Evolutionary conservation across 2,797 vertebrate species (phyloP).

Genomic region (Centropyge bicolor): DNA sequence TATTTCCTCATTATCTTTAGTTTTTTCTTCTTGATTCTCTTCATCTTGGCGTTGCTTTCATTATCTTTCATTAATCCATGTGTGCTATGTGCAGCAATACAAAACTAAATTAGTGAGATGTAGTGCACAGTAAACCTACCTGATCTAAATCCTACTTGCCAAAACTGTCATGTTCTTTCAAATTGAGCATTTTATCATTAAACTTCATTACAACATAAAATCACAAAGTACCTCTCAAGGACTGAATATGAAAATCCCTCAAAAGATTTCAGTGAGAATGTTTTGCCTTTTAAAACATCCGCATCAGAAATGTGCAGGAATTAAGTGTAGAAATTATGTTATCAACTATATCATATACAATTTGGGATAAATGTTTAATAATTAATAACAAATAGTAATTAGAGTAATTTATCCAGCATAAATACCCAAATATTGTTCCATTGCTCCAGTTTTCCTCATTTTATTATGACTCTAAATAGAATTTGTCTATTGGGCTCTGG

Average conservation of each 20-base stretch:
- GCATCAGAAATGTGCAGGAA: not conserved
- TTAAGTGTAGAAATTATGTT: not conserved
- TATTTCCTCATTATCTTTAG: not conserved
- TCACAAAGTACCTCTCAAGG: not conserved
- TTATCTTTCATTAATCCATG: not conserved
- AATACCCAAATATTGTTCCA: not conserved
- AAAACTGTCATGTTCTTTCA: not conserved
- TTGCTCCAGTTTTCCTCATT: not conserved
- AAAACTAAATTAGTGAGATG: not conserved
- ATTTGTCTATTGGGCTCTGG: fast-evolving
- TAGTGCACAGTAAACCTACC: not conserved
- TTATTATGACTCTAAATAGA: not conserved
- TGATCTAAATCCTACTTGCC: not conserved
- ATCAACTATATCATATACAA: no score
- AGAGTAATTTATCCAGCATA: not conserved
- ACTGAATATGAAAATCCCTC: no score
- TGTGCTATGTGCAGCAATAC: not conserved
- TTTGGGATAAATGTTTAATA: not conserved
- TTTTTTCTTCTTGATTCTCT: not conserved
- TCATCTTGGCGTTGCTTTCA: not conserved
- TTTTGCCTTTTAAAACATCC: not conserved
- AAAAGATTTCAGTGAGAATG: not conserved
- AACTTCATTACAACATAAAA: not conserved
- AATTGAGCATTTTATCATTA: not conserved
- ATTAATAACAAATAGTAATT: not conserved